Conservation (phyloP, 1,140 invertebrate species). For the Nephotettix cincticeps region DNA sequence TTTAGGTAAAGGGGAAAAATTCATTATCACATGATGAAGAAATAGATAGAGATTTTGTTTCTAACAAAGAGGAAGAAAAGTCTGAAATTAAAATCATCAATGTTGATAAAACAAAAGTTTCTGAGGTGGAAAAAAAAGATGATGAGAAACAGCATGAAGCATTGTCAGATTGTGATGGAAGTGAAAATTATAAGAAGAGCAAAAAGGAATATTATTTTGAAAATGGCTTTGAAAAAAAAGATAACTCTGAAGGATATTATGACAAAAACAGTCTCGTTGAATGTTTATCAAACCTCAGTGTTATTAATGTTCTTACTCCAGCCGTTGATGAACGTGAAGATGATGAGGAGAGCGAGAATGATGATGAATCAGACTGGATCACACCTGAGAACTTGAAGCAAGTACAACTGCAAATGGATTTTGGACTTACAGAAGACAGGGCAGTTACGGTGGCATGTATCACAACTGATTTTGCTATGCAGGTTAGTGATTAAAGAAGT, state of each 20-base stretch:
- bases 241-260: constrained; percentile 35
- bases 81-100: not conserved
- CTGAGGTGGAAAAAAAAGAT: not conserved
- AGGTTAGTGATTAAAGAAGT: too few relatives aligned
- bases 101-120: constrained; percentile 17
- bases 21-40: too few relatives aligned
- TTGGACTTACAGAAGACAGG: constrained; percentile 60
- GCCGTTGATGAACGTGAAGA: constrained; percentile 43
- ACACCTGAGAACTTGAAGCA: constrained; percentile 80
- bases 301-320: constrained; percentile 43
- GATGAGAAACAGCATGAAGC: not conserved
- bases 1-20: too few relatives aligned
- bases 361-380: constrained; percentile 83
- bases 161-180: not conserved
- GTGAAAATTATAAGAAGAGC: constrained; percentile 33
- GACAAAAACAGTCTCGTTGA: constrained; percentile 43
- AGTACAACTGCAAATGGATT: constrained; percentile 67
- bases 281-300: constrained; percentile 48
- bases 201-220: constrained; percentile 21
- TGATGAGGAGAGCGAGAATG: constrained; percentile 47
- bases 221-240: constrained; percentile 38
- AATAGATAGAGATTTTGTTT: too few relatives aligned
- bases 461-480: constrained; percentile 96
- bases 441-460: constrained; percentile 83
- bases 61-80: not conserved